phyloP scores from a whole-genome alignment of 1,140 invertebrate species.

The Drosophila triauraria region DNA sequence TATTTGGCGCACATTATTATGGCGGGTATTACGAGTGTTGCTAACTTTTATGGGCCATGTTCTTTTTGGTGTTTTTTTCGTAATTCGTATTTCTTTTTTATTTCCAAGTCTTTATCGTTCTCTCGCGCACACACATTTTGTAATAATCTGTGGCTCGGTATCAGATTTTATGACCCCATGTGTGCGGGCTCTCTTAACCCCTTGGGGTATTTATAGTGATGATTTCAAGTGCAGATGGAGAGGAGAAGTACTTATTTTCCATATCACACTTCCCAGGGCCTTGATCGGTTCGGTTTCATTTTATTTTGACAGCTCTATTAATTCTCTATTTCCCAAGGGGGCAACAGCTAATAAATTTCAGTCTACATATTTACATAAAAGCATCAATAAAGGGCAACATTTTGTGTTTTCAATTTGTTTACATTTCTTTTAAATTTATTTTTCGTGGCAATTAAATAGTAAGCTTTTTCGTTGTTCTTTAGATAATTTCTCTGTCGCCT shows the following conservation, averaged over 20 bases:
- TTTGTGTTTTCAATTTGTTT: conserved; percentile 37
- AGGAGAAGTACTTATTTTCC: neutral
- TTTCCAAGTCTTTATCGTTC: conserved; percentile 37
- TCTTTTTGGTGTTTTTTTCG: conserved; percentile 1
- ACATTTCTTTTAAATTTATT: conserved; percentile 8
- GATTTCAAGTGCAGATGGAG: conserved; percentile 36
- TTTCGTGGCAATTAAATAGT: neutral
- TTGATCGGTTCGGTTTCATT: neutral
- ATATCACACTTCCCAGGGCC: neutral
- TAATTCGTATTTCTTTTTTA: conserved; percentile 17
- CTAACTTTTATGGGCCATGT: conserved; percentile 48
- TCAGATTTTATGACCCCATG: conserved; percentile 41
- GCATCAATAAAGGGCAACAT: neutral
- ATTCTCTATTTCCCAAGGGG: conserved; percentile 1
- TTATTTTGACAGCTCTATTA: conserved; percentile 30
- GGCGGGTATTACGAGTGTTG: conserved; percentile 17
- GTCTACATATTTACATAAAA: neutral
- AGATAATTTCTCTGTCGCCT: conserved; percentile 5
- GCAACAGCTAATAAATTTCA: neutral
- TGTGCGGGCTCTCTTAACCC: conserved; percentile 2
- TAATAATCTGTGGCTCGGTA: conserved; percentile 60
- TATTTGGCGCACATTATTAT: conserved; percentile 16
- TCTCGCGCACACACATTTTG: conserved; percentile 46
- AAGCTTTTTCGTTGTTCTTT: neutral
- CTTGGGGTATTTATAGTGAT: conserved; percentile 65